Evolutionary conservation across 2,888 invertebrate species (phyloP), one percentile per base, ranked within the genome.

Genomic region (Cataglyphis albicans): DNA sequence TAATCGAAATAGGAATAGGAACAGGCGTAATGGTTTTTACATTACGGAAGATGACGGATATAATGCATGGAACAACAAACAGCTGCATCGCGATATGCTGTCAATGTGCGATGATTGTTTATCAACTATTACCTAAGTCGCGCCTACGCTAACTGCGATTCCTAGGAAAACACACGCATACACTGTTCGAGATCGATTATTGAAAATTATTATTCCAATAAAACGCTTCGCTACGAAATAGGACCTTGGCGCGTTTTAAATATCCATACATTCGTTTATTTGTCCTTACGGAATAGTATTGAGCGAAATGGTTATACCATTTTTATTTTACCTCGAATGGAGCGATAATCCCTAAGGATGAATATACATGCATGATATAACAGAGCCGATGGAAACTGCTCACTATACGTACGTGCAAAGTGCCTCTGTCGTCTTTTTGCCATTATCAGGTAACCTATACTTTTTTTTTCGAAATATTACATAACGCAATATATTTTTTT

Each of bases 1-100:
- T 83, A 82, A 82, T 85, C 88, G 52, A 18, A 86, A 84, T 75
- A 48, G 84, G 61, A 82, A 86, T 83, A 84, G 74, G 44, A 74
- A 29, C 52, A 10, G 25, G 18, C 57, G 12, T 41, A 41, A 70
- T 70, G 59, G 35, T 80, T 44, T 41, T 59, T 48, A 18, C 38
- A 3, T 76, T 55, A 70, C 52, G 12, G 41, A 78, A 32, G 44
- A 38, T 18, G 32, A 44, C 70, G n/a, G 64, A 38, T 25, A 59
- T 76, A 65, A 57, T 78, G 41, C 29, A 68, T 41, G 7, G n/a
- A 10, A 41, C 41, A 15, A 35, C 64, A 41, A 68, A 41, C 38
- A 5, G 67, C n/a, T 12, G 52, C 67, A 41, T n/a, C n/a, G 29
- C 21, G 55, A 55, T 65, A 10, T 9, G 65, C 55, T 25, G 38